phyloP scores from a whole-genome alignment of 2,797 vertebrate genomes.

The Heteromormyrus szaboi region DNA sequence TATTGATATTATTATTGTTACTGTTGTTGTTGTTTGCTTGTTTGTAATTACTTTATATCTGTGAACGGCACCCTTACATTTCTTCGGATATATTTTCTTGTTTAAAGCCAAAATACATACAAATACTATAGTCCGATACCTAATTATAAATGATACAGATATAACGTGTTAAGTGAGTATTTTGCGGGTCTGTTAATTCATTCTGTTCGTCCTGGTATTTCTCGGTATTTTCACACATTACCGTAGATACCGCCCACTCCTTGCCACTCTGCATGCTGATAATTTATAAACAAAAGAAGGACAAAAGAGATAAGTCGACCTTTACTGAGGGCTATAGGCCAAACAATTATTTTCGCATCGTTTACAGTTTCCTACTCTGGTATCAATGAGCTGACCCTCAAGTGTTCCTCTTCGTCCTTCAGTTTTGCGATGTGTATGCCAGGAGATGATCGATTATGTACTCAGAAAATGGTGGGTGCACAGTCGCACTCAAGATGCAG shows the following conservation, averaged over 20 bases:
- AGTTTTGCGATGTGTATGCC: conserved; percentile 22
- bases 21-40: background rate
- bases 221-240: background rate
- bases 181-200: background rate
- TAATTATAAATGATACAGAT: background rate
- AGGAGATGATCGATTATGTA: conserved; percentile 44
- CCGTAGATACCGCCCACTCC: background rate
- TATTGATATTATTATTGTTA: background rate
- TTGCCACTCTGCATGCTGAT: conserved; percentile 29
- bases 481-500: conserved; percentile 51
- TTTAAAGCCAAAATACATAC: background rate
- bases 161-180: background rate
- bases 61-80: background rate
- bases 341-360: conserved; percentile 38
- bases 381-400: conserved; percentile 31
- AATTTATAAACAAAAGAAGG: conserved; percentile 29
- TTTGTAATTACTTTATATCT: background rate
- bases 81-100: background rate
- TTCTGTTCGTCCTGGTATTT: background rate
- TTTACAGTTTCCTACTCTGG: conserved; percentile 33
- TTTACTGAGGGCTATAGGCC: conserved; percentile 30
- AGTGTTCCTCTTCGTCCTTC: conserved; percentile 23
- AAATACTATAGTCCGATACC: background rate
- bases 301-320: conserved; percentile 32
- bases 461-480: conserved; percentile 51